Evolutionary conservation across 2,113 vertebrate genomes (phyloP).

Genomic region (Apus apus): DNA sequence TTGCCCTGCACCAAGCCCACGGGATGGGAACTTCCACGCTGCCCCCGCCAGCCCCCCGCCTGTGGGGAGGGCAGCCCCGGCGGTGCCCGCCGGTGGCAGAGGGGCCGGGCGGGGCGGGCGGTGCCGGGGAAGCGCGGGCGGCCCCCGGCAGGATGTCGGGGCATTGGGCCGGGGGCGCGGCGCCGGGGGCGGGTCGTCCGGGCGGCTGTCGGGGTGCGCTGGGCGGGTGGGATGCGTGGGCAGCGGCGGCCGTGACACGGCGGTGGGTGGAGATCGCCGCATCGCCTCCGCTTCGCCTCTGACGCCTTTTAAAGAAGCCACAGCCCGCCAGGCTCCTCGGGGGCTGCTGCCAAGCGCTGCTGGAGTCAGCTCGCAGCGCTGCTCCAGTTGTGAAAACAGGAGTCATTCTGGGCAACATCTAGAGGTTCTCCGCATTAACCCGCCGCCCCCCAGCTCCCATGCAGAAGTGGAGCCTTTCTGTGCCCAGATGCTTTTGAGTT

Average conservation of each 20-base stretch:
- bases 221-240: conserved; percentile 66
- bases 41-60: neutral
- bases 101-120: neutral
- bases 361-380: neutral
- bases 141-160: conserved; percentile 59
- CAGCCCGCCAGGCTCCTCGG: conserved; percentile 16
- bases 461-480: neutral
- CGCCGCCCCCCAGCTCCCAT: neutral
- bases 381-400: neutral
- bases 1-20: neutral
- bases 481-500: neutral
- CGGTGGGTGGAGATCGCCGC: conserved; percentile 71
- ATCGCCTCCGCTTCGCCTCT: conserved; percentile 71
- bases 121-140: too few species aligned
- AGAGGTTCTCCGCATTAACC: neutral
- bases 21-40: neutral
- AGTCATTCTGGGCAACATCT: neutral
- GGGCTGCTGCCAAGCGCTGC: neutral
- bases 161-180: conserved; percentile 65
- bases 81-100: neutral
- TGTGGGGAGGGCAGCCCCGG: neutral
- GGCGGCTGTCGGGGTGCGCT: conserved; percentile 65
- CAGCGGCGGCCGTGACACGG: conserved; percentile 59
- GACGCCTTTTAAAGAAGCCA: conserved; percentile 79
- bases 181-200: conserved; percentile 62